Percentiles rank a stretch among this genome's conserved stretches.
phyloP scores from a whole-genome alignment of 2,113 vertebrate genomes.

The Tachysurus vachellii region DNA sequence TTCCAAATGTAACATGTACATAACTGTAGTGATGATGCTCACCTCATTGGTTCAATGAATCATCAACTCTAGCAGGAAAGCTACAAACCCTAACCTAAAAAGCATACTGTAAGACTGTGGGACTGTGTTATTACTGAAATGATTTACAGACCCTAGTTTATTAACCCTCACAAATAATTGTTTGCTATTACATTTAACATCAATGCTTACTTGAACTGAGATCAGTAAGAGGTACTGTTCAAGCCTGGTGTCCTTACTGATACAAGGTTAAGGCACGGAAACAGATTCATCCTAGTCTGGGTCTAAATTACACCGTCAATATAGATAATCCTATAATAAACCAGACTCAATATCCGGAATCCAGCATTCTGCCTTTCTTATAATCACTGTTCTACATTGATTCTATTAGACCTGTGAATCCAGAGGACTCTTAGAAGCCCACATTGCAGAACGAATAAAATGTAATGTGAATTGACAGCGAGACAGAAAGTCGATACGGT shows the following conservation, averaged over 20 bases:
- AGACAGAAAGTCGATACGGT: slow-evolving; percentile 46
- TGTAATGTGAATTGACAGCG: slow-evolving; percentile 36
- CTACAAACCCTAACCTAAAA: background rate
- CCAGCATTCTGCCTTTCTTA: slow-evolving; percentile 4
- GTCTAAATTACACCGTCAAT: slow-evolving; percentile 23
- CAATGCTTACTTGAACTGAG: background rate
- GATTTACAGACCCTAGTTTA: background rate
- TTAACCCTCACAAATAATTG: background rate
- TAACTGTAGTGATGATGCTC: background rate
- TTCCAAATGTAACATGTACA: background rate
- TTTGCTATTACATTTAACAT: background rate
- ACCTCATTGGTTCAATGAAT: background rate
- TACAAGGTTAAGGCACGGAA: background rate
- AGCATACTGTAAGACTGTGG: background rate
- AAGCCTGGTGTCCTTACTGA: background rate
- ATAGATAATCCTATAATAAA: slow-evolving; percentile 28
- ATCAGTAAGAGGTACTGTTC: background rate
- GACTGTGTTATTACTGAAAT: background rate
- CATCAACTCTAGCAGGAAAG: background rate
- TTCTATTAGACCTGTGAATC: slow-evolving; percentile 20
- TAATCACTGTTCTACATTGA: slow-evolving; percentile 19
- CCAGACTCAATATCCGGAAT: slow-evolving; percentile 19
- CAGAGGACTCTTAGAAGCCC: slow-evolving; percentile 24
- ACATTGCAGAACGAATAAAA: slow-evolving; percentile 40
- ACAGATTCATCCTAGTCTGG: slow-evolving; percentile 19